Conservation (phyloP, 2,797 vertebrate genomes). For the Pangasius larnaudii region DNA sequence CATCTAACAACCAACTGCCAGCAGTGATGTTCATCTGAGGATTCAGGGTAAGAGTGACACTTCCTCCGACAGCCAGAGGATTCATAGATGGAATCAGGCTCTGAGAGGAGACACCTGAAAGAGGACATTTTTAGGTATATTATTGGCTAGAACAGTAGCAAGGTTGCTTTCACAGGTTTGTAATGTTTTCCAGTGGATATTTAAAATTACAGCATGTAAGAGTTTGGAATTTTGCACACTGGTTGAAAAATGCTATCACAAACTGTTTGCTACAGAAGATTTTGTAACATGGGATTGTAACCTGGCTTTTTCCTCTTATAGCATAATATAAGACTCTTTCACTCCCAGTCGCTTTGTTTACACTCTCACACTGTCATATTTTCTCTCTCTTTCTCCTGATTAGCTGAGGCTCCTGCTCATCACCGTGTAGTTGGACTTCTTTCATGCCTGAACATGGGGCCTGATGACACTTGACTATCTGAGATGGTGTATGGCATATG, state of each 20-base stretch:
- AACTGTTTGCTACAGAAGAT: not conserved
- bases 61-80: conserved; percentile 61
- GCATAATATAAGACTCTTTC: not conserved
- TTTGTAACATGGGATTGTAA: not conserved
- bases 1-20: conserved; percentile 62
- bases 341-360: not conserved
- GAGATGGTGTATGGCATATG: too few species aligned
- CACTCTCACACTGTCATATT: not conserved
- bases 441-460: too few species aligned
- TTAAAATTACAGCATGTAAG: not conserved
- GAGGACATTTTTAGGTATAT: not conserved
- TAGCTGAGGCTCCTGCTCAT: too few species aligned
- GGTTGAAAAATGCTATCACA: not conserved
- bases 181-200: not conserved
- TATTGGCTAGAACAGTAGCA: not conserved
- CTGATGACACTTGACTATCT: too few species aligned
- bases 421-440: too few species aligned
- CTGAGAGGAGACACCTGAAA: conserved; percentile 40
- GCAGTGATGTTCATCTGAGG: rapidly evolving
- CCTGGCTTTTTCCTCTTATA: not conserved
- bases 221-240: not conserved
- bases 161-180: not conserved
- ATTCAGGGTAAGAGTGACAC: conserved; percentile 61
- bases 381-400: not conserved
- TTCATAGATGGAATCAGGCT: conserved; percentile 61